Percentiles rank a stretch among this genome's conserved stretches.
phyloP scores from a whole-genome alignment of 2,888 invertebrate genomes.

The Charanyca ferruginea region DNA sequence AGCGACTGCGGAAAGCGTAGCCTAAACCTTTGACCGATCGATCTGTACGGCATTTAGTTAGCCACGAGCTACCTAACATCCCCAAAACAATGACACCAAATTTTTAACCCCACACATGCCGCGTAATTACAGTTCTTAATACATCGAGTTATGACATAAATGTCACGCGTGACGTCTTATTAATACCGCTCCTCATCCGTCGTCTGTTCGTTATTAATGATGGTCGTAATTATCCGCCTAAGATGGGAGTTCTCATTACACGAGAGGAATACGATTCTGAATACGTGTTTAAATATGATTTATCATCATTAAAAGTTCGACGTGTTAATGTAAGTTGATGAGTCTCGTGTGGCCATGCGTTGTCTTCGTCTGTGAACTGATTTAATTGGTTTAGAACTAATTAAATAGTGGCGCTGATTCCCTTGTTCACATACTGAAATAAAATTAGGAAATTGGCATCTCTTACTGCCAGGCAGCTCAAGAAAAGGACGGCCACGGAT shows the following conservation, averaged over 20 bases:
- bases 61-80: too few relatives aligned
- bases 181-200: constrained; percentile 80
- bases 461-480: too few relatives aligned
- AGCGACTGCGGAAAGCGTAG: too few relatives aligned
- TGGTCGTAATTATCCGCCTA: constrained; percentile 81
- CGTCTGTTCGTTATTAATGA: constrained; percentile 83
- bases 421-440: too few relatives aligned
- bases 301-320: constrained; percentile 84
- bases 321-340: constrained; percentile 76
- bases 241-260: constrained; percentile 75
- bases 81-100: constrained; percentile 25
- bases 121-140: constrained; percentile 67
- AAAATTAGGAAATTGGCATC: too few relatives aligned
- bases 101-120: constrained; percentile 57
- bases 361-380: constrained; percentile 47
- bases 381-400: constrained; percentile 46
- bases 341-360: constrained; percentile 68
- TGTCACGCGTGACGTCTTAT: constrained; percentile 77
- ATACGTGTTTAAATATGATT: constrained; percentile 78
- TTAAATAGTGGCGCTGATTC: constrained; percentile 15
- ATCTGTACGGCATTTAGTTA: too few relatives aligned
- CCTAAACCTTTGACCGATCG: too few relatives aligned
- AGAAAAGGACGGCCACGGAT: too few relatives aligned
- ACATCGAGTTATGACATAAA: constrained; percentile 76
- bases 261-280: constrained; percentile 76